A percentile compares a stretch with the other conserved stretches of the same genome.
Evolutionary conservation across 2,113 vertebrate genomes (phyloP).

Genomic region (Camelus bactrianus): DNA sequence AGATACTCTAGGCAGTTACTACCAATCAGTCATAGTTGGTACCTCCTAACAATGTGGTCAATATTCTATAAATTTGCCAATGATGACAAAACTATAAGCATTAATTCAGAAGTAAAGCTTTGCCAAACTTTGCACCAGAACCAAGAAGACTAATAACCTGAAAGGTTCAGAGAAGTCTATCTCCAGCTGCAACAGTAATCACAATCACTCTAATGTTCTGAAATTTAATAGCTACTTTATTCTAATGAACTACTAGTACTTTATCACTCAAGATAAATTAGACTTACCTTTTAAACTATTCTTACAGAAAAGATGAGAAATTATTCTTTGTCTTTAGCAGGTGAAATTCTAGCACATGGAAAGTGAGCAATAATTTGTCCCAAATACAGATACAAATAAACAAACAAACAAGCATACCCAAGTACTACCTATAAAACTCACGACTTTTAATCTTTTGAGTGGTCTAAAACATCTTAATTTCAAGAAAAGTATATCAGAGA

Average conservation of each 20-base stretch:
- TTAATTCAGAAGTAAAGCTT: slow-evolving; percentile 19
- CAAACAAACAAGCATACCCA: not conserved
- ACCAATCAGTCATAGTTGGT: not conserved
- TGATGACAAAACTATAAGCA: not conserved
- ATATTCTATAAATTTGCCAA: not conserved
- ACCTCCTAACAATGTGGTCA: not conserved
- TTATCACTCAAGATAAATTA: slow-evolving; percentile 43
- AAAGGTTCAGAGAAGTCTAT: not conserved
- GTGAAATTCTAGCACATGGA: not conserved
- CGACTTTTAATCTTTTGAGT: slow-evolving; percentile 7
- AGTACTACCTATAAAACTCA: not conserved
- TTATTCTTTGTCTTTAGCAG: not conserved
- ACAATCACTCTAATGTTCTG: not conserved
- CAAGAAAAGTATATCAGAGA: slow-evolving; percentile 24
- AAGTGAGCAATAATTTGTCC: not conserved
- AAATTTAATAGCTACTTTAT: slow-evolving; percentile 5
- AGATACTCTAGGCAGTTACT: not conserved
- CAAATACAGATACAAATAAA: not conserved
- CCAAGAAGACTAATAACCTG: not conserved
- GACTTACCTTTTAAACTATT: not conserved
- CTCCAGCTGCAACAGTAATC: not conserved
- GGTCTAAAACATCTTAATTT: not conserved
- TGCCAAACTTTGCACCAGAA: slow-evolving; percentile 15
- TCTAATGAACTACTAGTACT: not conserved
- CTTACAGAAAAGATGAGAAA: not conserved